Evolutionary conservation across 1,140 invertebrate genomes (phyloP), one percentile per base, ranked within the genome.

Genomic region (Zaprionus vittiger): DNA sequence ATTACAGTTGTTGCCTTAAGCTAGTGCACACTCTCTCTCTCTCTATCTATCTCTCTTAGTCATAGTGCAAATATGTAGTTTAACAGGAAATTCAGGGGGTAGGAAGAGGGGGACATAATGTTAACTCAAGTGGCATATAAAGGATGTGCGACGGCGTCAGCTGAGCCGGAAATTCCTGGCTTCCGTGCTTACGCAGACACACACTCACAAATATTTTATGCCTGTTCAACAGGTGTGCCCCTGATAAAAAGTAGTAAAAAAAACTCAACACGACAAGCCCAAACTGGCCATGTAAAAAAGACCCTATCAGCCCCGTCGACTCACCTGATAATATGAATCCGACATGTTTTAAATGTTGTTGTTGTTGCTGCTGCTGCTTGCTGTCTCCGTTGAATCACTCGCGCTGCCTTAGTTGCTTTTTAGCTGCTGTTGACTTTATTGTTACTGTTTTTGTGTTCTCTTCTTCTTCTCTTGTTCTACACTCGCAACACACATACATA

Each of bases 291-390:
- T 76, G 68, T 72, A 72, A 37, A 26, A 72, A 37, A 75, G 59
- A 24, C 44, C 54, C 73, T 75, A 71, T 75, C 73, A 71, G 34
- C 20, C 26, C 49, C 60, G 49, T 49, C 59, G 38, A 74, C 85
- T 89, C 76, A 89, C 85, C 85, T 89, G 85, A 89, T 89, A 89
- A 89, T 89, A 90, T 64, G 85, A 89, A 90, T 89, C 85, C 85
- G 84, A 90, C 84, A 89, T 89, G 81, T 83, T 89, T 81, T 79
- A 73, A 73, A 41, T 63, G 60, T 61, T 56, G 41, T 69, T 69
- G 26, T 61, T 55, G 63, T 24, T 56, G 41, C 26, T 63, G 62
- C 14, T 72, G 62, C 20, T 54, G 47, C 26, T 77, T 71, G 9
- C 47, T 77, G 67, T 63, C 65, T 66, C 52, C 55, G 72, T 83